Evolutionary conservation across 2,113 vertebrate genomes (phyloP), one percentile per base, ranked within the genome.

Genomic region (Chaetodon auriga): DNA sequence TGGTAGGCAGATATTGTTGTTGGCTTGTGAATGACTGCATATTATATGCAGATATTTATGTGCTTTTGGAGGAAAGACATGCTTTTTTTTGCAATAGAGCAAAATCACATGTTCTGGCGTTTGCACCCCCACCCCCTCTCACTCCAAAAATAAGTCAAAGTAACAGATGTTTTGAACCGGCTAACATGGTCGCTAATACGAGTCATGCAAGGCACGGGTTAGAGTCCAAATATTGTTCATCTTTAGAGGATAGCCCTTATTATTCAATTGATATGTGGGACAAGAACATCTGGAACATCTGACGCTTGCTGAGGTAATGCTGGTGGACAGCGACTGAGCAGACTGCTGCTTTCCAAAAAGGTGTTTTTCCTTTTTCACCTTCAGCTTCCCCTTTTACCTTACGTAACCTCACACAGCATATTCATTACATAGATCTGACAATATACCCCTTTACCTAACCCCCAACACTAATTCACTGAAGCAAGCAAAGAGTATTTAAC

Each of bases 1-100:
- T 96, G 96, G 94, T 89, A 93, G 88, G 93, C 95, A 96, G 95
- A 96, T 95, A 96, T 88, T 91, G 89, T 86, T 87, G 70, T 94
- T 95, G 95, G 90, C 88, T 80, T 62, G 77, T 70, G 77, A 81
- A 68, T 48, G 61, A 76, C 77, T 61, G 80, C 83, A 63, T 86
- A 93, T 91, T 89, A 92, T 93, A 86, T 82, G 85, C 82, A 62
- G 45, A 93, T 96, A 95, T 95, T 96, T 95, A 95, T 93, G 92
- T 87, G 83, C 82, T 90, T 89, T 87, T 83, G 54, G 80, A 85
- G 63, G 78, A 85, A 86, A 87, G 83, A 84, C 75, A 78, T 92
- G 82, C 68, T 83, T 85, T 69, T 88, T 78, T 79, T 84, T 49
- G 75, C 80, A 83, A 86, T 60, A 84, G 86, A 90, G 86, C 80